Evolutionary conservation across 2,797 vertebrate genomes (phyloP).

Genomic region (Sebastes taczanowskii): DNA sequence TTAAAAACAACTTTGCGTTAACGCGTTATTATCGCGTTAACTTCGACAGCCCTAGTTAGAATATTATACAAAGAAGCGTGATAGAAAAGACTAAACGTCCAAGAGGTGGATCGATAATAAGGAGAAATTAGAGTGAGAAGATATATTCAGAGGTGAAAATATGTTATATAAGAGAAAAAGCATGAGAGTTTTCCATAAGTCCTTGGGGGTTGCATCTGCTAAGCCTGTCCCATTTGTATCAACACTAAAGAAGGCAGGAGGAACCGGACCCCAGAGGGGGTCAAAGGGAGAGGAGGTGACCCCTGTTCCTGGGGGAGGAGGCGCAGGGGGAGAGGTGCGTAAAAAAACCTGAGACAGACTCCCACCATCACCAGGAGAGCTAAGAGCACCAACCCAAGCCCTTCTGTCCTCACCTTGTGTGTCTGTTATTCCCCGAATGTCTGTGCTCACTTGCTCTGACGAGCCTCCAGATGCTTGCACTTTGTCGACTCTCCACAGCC

Average conservation of each 20-base stretch:
- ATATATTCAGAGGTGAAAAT: conserved; percentile 9
- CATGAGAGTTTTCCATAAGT: conserved; percentile 51
- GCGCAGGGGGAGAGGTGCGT: conserved; percentile 85
- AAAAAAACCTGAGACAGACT: conserved; percentile 58
- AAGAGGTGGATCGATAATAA: background rate
- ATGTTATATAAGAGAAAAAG: conserved; percentile 17
- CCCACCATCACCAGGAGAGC: conserved; percentile 70
- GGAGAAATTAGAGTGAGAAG: background rate
- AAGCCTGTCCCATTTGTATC: conserved; percentile 82
- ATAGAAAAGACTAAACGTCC: background rate
- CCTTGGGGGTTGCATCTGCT: conserved; percentile 67
- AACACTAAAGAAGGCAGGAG: conserved; percentile 81
- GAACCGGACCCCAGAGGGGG: conserved; percentile 80
- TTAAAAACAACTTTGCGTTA: too few relatives aligned
- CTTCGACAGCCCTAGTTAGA: background rate
- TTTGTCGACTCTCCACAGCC: conserved; percentile 55
- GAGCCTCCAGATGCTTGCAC: conserved; percentile 61
- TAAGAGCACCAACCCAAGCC: conserved; percentile 72
- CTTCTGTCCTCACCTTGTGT: conserved; percentile 71
- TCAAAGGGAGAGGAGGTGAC: conserved; percentile 83
- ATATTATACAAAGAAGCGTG: conserved; percentile 30
- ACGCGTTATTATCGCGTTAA: too few relatives aligned
- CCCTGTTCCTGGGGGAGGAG: conserved; percentile 82
- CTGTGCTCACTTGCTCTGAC: conserved; percentile 54
- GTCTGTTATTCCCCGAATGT: conserved; percentile 66